These are phyloP conservation scores for Stenopsyche tienmushanensis DNA, from an alignment of 1,140 invertebrate species.

Conservation along the genomic window DNA sequence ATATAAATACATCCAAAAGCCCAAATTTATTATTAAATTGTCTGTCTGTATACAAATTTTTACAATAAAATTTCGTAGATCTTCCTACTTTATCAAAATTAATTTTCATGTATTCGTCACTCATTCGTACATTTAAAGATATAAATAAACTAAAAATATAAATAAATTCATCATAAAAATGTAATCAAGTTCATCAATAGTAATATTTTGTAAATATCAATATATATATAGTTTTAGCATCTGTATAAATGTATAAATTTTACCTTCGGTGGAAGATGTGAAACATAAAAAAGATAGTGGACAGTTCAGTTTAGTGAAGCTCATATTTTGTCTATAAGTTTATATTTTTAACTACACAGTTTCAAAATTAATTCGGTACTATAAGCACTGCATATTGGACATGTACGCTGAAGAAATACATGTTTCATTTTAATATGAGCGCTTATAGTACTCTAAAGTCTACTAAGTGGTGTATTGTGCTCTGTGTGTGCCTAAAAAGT, in stretches of 20 bases:
- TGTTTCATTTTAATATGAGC: background rate
- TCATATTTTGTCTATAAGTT: slow-evolving; percentile 8
- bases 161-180: background rate
- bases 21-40: no score
- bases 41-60: no score
- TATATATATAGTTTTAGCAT: slow-evolving; percentile 3
- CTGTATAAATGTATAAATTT: slow-evolving; percentile 8
- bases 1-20: no score
- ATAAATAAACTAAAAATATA: background rate
- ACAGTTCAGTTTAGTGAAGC: slow-evolving; percentile 25
- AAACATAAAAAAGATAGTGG: slow-evolving; percentile 20
- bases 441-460: slow-evolving; percentile 8
- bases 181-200: slow-evolving; percentile 7
- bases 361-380: slow-evolving; percentile 6
- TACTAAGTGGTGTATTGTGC: slow-evolving; percentile 22
- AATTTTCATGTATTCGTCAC: no score
- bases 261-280: slow-evolving; percentile 11
- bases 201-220: slow-evolving; percentile 8
- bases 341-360: slow-evolving; percentile 21
- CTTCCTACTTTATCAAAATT: no score
- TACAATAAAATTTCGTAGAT: no score
- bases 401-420: no score
- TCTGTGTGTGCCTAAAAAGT: slow-evolving; percentile 25
- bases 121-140: background rate
- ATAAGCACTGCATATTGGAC: background rate